These are phyloP conservation scores for Takifugu rubripes DNA, from an alignment of 2,797 vertebrate genomes.

Conservation along the genomic window DNA sequence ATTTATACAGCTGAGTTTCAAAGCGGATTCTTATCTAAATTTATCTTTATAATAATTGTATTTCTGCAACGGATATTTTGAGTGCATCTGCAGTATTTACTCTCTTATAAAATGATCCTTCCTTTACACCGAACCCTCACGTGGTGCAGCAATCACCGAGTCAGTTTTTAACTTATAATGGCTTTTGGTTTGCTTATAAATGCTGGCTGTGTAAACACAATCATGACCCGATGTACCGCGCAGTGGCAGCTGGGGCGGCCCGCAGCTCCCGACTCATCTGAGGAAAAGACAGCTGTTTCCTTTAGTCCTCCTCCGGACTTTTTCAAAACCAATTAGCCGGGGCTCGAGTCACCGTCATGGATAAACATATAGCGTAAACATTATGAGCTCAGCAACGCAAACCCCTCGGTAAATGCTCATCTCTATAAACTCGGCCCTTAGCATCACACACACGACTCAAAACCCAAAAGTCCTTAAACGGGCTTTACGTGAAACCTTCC, in stretches of 20 bases:
- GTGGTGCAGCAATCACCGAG: constrained; percentile 23
- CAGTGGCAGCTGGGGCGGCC: constrained; percentile 50
- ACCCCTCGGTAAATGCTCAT: constrained; percentile 24
- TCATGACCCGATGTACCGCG: constrained; percentile 46
- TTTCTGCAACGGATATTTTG: not conserved
- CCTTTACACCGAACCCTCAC: constrained; percentile 24
- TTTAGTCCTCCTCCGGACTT: constrained; percentile 44
- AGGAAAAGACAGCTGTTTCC: constrained; percentile 59
- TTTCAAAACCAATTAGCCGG: constrained; percentile 72
- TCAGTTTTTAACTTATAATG: constrained; percentile 57
- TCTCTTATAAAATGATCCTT: not conserved
- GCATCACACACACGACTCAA: constrained; percentile 37
- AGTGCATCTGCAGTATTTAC: not conserved
- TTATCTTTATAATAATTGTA: not conserved
- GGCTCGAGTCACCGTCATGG: constrained; percentile 46
- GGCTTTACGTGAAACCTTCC: constrained; percentile 51
- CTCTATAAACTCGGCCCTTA: constrained; percentile 43
- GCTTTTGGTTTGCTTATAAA: constrained; percentile 70
- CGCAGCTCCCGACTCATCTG: constrained; percentile 34
- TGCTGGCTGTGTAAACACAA: constrained; percentile 65
- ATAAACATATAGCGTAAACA: constrained; percentile 70
- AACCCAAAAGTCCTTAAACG: constrained; percentile 57
- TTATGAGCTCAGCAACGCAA: constrained; percentile 24
- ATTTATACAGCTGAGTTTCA: constrained; percentile 3
- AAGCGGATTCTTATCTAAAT: not conserved